Percentiles rank a stretch among this genome's conserved stretches.
phyloP scores from a whole-genome alignment of 2,888 invertebrate species.

The Caenorhabditis sp. region DNA sequence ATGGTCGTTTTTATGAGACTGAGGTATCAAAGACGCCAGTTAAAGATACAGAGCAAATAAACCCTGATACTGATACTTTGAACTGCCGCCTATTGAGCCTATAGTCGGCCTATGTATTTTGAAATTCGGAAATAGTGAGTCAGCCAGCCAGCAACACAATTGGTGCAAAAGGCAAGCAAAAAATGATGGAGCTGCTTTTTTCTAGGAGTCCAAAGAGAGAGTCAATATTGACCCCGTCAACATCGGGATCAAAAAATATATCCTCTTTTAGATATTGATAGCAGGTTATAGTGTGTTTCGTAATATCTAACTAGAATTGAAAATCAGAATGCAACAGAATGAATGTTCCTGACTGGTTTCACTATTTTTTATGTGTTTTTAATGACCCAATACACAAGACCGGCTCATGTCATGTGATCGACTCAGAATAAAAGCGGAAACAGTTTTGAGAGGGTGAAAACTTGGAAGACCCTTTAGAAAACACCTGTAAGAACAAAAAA shows the following conservation, averaged over 20 bases:
- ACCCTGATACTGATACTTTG: neutral
- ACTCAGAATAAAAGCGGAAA: too few relatives aligned
- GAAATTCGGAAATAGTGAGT: neutral
- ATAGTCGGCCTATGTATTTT: neutral
- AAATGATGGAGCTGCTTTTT: neutral
- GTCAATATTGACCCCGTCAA: conserved; percentile 46
- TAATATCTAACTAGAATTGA: neutral
- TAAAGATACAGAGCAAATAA: neutral
- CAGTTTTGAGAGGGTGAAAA: too few relatives aligned
- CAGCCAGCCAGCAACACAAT: too few relatives aligned
- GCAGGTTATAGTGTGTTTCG: conserved; percentile 9
- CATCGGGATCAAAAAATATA: conserved; percentile 18
- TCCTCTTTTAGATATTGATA: conserved; percentile 4
- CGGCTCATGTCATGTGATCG: too few relatives aligned
- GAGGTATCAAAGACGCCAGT: neutral
- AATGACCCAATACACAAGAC: too few relatives aligned
- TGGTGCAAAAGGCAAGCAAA: too few relatives aligned
- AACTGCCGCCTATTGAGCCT: neutral
- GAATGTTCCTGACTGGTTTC: neutral
- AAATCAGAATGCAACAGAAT: neutral
- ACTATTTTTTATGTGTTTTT: too few relatives aligned
- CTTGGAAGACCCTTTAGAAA: too few relatives aligned
- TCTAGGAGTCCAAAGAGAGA: too few relatives aligned
- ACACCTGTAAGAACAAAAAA: too few relatives aligned
- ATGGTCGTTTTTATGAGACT: neutral